These are phyloP conservation scores for Capitulum mitella DNA, from an alignment of 2,888 invertebrate species.

Conservation along the genomic window DNA sequence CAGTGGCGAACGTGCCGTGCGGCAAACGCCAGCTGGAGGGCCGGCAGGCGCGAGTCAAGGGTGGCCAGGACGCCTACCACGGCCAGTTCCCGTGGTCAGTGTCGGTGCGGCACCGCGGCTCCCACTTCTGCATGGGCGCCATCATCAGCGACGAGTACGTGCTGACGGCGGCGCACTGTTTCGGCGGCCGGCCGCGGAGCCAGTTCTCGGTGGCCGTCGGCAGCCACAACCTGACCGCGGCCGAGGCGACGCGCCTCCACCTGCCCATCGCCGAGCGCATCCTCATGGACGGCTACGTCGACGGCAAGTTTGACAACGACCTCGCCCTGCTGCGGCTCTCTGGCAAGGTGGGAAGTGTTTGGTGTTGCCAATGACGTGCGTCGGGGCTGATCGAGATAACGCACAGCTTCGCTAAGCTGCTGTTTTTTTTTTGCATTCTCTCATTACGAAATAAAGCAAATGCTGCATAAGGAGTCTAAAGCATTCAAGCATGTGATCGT, in stretches of 20 bases:
- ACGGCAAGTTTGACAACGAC: slow-evolving; percentile 39
- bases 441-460: too few relatives aligned
- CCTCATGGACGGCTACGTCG: slow-evolving; percentile 40
- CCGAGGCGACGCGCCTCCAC: not conserved
- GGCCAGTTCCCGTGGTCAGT: slow-evolving; percentile 14
- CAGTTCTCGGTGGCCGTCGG: not conserved
- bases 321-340: slow-evolving; percentile 41
- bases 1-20: not conserved
- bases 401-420: too few relatives aligned
- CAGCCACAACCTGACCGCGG: not conserved
- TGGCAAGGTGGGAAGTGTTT: slow-evolving; percentile 38
- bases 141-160: not conserved
- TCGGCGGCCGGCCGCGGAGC: slow-evolving; percentile 55
- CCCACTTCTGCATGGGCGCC: slow-evolving; percentile 20
- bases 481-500: too few relatives aligned
- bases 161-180: slow-evolving; percentile 54
- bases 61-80: not conserved
- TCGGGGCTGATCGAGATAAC: slow-evolving; percentile 30
- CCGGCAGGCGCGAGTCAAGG: not conserved
- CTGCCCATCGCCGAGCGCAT: slow-evolving; percentile 37
- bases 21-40: not conserved
- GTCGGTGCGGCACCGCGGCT: not conserved
- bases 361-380: slow-evolving; percentile 38
- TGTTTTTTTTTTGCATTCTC: too few relatives aligned
- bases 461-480: too few relatives aligned